These are phyloP conservation scores for Meandrina meandrites DNA, from an alignment of 92 coral and sea anemone genomes.

Conservation along the genomic window DNA sequence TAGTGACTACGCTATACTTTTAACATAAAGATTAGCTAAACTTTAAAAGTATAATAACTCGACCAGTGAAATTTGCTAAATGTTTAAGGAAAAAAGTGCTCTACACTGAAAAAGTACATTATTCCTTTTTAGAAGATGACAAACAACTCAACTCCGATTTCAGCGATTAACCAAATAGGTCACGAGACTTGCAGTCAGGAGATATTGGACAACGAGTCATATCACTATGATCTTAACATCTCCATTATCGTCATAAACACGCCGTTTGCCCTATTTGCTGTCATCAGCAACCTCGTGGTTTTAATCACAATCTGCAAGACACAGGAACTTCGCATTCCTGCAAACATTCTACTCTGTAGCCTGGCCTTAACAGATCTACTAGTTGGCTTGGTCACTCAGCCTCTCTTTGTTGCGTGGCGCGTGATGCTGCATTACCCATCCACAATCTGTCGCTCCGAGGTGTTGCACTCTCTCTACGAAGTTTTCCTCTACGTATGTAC, in stretches of 20 bases:
- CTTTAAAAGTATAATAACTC: no score
- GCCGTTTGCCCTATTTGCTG: constrained; percentile 59
- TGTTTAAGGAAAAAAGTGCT: no score
- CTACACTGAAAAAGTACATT: neutral
- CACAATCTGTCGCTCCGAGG: constrained; percentile 41
- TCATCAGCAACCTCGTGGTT: constrained; percentile 37
- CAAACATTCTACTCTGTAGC: constrained; percentile 53
- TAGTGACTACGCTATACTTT: neutral
- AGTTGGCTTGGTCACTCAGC: constrained; percentile 57
- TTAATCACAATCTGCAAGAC: constrained; percentile 28
- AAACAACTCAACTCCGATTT: constrained; percentile 11
- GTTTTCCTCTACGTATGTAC: constrained; percentile 54
- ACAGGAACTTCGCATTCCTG: constrained; percentile 50
- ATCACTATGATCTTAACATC: constrained; percentile 45
- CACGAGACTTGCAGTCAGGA: neutral
- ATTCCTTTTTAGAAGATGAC: constrained; percentile 27
- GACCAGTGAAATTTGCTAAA: no score
- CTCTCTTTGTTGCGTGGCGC: constrained; percentile 63
- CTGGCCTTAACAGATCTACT: constrained; percentile 58
- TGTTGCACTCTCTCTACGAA: constrained; percentile 52
- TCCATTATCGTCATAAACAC: constrained; percentile 54
- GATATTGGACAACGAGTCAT: constrained; percentile 16
- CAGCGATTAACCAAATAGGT: neutral
- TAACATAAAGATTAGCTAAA: no score
- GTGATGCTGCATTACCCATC: constrained; percentile 49